Evolutionary conservation across 2,797 vertebrate species (phyloP).

Genomic region (Sebastes iracundus): DNA sequence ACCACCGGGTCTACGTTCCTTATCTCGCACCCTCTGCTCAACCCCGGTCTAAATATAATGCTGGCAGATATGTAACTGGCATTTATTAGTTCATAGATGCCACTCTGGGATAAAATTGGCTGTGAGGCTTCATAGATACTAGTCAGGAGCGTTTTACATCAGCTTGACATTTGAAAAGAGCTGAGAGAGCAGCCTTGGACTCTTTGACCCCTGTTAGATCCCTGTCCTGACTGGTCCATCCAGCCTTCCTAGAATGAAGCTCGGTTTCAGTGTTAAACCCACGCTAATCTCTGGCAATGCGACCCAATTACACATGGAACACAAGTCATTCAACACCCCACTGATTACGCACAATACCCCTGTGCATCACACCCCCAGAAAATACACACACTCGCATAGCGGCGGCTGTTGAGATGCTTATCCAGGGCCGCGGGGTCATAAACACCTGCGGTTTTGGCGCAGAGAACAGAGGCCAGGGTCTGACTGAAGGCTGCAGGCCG

Average conservation of each 20-base stretch:
- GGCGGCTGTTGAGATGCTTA: conserved; percentile 56
- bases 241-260: conserved; percentile 71
- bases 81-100: conserved; percentile 79
- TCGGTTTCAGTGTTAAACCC: conserved; percentile 78
- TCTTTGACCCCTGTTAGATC: conserved; percentile 44
- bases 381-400: conserved; percentile 40
- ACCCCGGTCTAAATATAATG: conserved; percentile 79
- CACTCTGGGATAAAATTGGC: conserved; percentile 73
- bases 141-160: conserved; percentile 75
- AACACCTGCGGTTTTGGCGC: conserved; percentile 66
- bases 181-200: conserved; percentile 76
- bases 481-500: conserved; percentile 19
- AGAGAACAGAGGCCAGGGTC: conserved; percentile 9
- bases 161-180: conserved; percentile 81
- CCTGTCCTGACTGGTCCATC: conserved; percentile 30
- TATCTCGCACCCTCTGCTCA: conserved; percentile 57
- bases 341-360: conserved; percentile 66
- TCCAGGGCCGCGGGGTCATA: conserved; percentile 53
- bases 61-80: conserved; percentile 68
- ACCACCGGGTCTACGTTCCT: conserved; percentile 48
- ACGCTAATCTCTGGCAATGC: conserved; percentile 79
- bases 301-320: conserved; percentile 79
- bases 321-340: conserved; percentile 77
- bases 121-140: conserved; percentile 52
- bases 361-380: conserved; percentile 36